Base-by-base conservation (phyloP, 2,797 vertebrate genomes). In the Peromyscus nudipes region DNA sequence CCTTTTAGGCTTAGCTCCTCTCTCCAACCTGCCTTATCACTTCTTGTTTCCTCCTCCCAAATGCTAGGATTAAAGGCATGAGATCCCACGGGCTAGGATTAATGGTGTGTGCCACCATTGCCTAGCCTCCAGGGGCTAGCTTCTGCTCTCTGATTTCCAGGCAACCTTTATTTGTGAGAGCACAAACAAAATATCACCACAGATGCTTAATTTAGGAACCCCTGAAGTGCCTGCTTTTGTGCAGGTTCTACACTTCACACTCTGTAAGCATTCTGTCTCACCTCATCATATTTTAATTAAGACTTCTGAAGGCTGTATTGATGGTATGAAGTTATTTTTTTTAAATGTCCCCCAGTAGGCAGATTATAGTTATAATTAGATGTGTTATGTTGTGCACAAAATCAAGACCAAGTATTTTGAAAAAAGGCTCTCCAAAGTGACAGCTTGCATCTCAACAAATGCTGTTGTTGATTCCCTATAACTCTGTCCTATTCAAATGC, bases 251-350 rank as follows among this genome's bases (percentile, higher is more conserved):
- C 3, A 82, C 77, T 75, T 86, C 49, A 85, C 10, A 34, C 14
- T 83, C 23, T 86, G 17, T 71, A 77, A 89, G 65, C 40, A 89
- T 49, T 37, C 6, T 17, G 86, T 79, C 16, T 6, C 75, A 46
- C 71, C 11, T 95, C 52, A 65, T 31, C 25, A 71, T 40, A 34
- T 40, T 84, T 79, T 86, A 81, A 77, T 43, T 87, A 96, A 40
- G 29, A 57, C 27, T 91, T 65, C 29, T 81, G 31, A 92, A 92
- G 46, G 2, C 8, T 77, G 21, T 81, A 31, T 81, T 67, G 40
- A 40, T 88, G 89, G 11, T 13, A 77, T 80, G 34, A 82, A 87
- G 2, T 85, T 91, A 83, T 71, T 80, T 76, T 90, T 55, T 90
- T 64, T 77, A 11, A 79, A 23, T 79, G 21, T 73, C 49, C 6